A percentile compares a stretch with the other conserved stretches of the same genome.
Conservation (phyloP, 92 coral and sea anemone genomes). For the Epizoanthus ramosus region DNA sequence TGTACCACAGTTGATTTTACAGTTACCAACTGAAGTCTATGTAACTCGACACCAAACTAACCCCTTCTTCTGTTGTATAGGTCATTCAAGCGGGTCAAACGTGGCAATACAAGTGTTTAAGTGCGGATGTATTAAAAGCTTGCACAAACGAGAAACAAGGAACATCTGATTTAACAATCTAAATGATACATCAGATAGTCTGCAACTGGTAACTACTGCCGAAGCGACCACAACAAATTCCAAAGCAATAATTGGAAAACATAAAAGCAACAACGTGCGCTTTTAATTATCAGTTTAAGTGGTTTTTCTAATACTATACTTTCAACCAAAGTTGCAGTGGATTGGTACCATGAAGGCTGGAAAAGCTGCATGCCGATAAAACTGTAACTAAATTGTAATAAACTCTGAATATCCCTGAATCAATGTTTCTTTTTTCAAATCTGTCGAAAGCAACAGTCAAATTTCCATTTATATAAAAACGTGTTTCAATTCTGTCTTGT, state of each 20-base stretch:
- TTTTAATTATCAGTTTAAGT: too few relatives aligned
- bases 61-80: not conserved
- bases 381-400: too few relatives aligned
- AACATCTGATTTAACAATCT: not conserved
- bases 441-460: not conserved
- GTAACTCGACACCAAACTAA: slow-evolving; percentile 4
- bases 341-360: too few relatives aligned
- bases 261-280: too few relatives aligned
- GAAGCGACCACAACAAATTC: too few relatives aligned
- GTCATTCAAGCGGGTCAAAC: slow-evolving; percentile 19
- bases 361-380: too few relatives aligned
- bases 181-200: not conserved
- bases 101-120: not conserved
- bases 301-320: too few relatives aligned
- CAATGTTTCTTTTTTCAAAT: not conserved
- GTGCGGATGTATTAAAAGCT: not conserved
- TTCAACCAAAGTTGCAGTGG: too few relatives aligned
- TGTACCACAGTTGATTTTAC: too few relatives aligned
- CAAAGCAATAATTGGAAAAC: too few relatives aligned
- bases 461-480: slow-evolving; percentile 5
- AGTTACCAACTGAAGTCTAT: not conserved
- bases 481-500: not conserved
- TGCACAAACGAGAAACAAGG: not conserved
- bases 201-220: too few relatives aligned
- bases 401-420: too few relatives aligned